Percentiles rank a stretch among this genome's conserved stretches.
Evolutionary conservation across 2,888 invertebrate species (phyloP).

Genomic region (Pharmacophagus antenor): DNA sequence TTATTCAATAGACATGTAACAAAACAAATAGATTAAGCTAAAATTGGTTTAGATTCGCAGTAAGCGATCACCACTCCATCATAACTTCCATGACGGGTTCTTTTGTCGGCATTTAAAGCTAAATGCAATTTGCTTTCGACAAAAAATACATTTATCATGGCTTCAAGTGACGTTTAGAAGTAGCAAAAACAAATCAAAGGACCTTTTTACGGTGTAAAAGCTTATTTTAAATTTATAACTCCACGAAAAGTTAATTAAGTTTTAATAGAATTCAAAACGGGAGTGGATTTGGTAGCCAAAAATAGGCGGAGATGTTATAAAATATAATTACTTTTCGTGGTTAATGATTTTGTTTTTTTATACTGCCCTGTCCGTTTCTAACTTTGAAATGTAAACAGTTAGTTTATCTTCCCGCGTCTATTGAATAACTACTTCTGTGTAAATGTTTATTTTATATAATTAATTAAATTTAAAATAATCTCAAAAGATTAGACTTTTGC

Average conservation of each 20-base stretch:
- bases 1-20: background rate
- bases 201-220: slow-evolving; percentile 62
- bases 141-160: slow-evolving; percentile 75
- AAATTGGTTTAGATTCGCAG: slow-evolving; percentile 36
- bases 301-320: slow-evolving; percentile 80
- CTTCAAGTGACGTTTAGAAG: slow-evolving; percentile 76
- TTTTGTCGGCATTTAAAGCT: slow-evolving; percentile 63
- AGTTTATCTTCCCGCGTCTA: slow-evolving; percentile 26
- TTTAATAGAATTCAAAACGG: slow-evolving; percentile 79
- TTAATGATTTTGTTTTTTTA: slow-evolving; percentile 68
- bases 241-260: slow-evolving; percentile 78
- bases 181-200: slow-evolving; percentile 77
- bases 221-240: slow-evolving; percentile 72
- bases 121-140: slow-evolving; percentile 67
- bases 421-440: slow-evolving; percentile 10
- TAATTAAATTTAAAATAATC: too few relatives aligned
- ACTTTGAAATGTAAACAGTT: slow-evolving; percentile 70
- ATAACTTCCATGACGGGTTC: slow-evolving; percentile 46
- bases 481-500: too few relatives aligned
- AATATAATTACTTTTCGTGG: slow-evolving; percentile 74
- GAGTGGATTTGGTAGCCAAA: slow-evolving; percentile 79
- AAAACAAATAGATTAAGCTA: slow-evolving; percentile 22
- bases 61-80: slow-evolving; percentile 33
- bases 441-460: background rate
- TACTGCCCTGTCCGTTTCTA: slow-evolving; percentile 51